Evolutionary conservation across 2,113 vertebrate genomes (phyloP).

Genomic region (Silurus meridionalis): DNA sequence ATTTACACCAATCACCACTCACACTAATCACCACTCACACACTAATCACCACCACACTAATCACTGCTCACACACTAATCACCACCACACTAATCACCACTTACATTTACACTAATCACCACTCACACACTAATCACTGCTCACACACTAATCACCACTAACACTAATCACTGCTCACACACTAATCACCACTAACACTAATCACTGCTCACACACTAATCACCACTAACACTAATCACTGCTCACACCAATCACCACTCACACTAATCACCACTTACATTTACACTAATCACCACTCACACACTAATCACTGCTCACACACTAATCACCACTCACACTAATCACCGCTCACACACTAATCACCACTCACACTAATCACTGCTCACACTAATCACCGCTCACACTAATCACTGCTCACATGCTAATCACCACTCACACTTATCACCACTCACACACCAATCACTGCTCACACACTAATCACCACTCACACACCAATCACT

Average conservation of each 20-base stretch:
- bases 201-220: not conserved
- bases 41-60: too few relatives aligned
- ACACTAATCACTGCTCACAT: not conserved
- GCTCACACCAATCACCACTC: too few relatives aligned
- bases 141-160: not conserved
- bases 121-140: not conserved
- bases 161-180: not conserved
- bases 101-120: not conserved
- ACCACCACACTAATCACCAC: not conserved
- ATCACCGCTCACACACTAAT: not conserved
- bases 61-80: too few relatives aligned
- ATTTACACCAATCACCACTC: too few relatives aligned
- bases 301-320: too few relatives aligned
- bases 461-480: not conserved
- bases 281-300: not conserved
- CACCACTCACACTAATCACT: too few relatives aligned
- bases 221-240: not conserved
- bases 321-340: not conserved
- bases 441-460: not conserved
- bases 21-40: too few relatives aligned
- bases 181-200: not conserved
- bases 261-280: too few relatives aligned
- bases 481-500: not conserved
- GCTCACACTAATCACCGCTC: not conserved
- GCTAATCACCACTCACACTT: not conserved